Base-by-base conservation (phyloP, 2,113 vertebrate genomes). In the Felis chaus region DNA sequence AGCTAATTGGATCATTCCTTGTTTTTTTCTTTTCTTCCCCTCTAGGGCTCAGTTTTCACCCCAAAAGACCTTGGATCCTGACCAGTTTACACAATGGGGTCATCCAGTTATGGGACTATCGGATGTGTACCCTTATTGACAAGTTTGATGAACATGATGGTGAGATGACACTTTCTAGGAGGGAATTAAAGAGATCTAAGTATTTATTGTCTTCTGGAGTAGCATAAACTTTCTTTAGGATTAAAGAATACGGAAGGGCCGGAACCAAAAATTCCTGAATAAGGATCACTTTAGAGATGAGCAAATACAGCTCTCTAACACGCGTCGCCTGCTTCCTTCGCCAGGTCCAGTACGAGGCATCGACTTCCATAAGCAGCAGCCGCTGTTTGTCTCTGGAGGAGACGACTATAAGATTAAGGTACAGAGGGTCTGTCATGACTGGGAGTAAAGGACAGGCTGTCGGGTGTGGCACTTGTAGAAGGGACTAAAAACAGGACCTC, bases 321-420 rank as follows among this genome's bases (percentile, higher is more conserved):
- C 50, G 7, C 6, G 8, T 88, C 84, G 50, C 79, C 78, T 94
- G 31, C 41, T 9, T 50, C 61, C 36, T 93, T 27, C 1, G 15
- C 0, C 80, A 99, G 99, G 99, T 2, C 99, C 99, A 0, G 99
- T 99, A 19, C 98, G 99, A 98, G 99, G 99, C 0, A 99, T 99
- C 78, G 99, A 99, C 90, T 99, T 99, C 98, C 99, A 99, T 97
- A 99, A 99, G 76, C 99, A 99, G 98, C 99, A 99, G 98, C 99
- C 99, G 4, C 98, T 99, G 4, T 99, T 99, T 95, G 99, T 99
- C 4, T 99, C 99, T 7, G 99, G 99, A 93, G 99, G 99, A 2
- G 99, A 99, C 45, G 99, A 99, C 93, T 99, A 99, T 97, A 99
- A 99, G 97, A 99, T 99, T 84, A 99, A 99, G 99, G 99, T 99